Conservation (phyloP, 2,888 invertebrate species). For the Xestobium rufovillosum region DNA sequence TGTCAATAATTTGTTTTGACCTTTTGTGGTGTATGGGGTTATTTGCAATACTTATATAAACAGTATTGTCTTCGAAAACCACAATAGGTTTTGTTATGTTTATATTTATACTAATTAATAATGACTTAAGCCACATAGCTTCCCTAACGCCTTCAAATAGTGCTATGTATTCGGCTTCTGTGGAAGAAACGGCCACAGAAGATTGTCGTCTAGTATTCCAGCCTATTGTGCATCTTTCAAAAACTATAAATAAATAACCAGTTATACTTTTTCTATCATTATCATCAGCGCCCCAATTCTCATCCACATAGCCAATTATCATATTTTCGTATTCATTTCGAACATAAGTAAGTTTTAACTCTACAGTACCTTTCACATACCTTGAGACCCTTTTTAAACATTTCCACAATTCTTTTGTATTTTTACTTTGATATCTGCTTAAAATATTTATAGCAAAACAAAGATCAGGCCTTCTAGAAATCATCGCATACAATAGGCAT, state of each 20-base stretch:
- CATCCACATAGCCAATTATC: slow-evolving; percentile 25
- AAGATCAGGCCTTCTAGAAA: slow-evolving; percentile 11
- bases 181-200: slow-evolving; percentile 29
- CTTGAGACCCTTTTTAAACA: slow-evolving; percentile 23
- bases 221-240: slow-evolving; percentile 25
- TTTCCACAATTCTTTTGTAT: slow-evolving; percentile 21
- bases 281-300: slow-evolving; percentile 22
- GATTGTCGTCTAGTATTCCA: slow-evolving; percentile 32
- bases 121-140: slow-evolving; percentile 29
- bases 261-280: slow-evolving; percentile 14
- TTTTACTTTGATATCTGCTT: slow-evolving; percentile 24
- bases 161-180: slow-evolving; percentile 22
- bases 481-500: slow-evolving; percentile 16
- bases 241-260: slow-evolving; percentile 20
- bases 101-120: slow-evolving; percentile 24
- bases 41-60: slow-evolving; percentile 29
- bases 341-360: slow-evolving; percentile 22
- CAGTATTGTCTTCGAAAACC: slow-evolving; percentile 30
- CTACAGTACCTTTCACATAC: slow-evolving; percentile 23
- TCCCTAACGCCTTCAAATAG: slow-evolving; percentile 28
- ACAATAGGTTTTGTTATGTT: slow-evolving; percentile 14
- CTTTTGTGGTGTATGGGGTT: slow-evolving; percentile 22
- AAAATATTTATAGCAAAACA: slow-evolving; percentile 24
- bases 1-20: slow-evolving; percentile 30
- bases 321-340: slow-evolving; percentile 19